These are phyloP conservation scores for Bruchidius siliquastri DNA, from an alignment of 2,888 invertebrate species.

Conservation along the genomic window DNA sequence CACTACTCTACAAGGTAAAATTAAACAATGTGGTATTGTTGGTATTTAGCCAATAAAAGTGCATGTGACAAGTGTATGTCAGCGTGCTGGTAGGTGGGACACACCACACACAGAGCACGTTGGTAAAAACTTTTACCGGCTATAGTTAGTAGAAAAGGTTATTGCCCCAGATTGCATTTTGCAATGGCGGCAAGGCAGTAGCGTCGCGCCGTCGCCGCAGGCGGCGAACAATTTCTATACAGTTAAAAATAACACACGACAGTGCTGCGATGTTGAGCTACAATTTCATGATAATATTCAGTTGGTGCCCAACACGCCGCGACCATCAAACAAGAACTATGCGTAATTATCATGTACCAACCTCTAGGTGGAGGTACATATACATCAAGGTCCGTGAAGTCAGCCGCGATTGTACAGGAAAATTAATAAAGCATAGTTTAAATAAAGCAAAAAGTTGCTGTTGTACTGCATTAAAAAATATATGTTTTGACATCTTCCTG, in stretches of 20 bases:
- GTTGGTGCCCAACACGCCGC: background rate
- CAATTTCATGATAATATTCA: background rate
- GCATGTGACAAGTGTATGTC: background rate
- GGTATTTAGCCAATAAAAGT: background rate
- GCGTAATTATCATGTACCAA: background rate
- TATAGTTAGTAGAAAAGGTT: background rate
- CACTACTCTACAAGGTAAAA: background rate
- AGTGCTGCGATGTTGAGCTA: background rate
- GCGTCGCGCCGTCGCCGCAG: background rate
- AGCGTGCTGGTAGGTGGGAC: background rate
- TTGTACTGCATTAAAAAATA: no score
- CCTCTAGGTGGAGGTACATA: no score
- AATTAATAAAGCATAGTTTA: no score
- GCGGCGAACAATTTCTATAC: background rate
- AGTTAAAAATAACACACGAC: background rate
- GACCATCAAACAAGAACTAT: background rate
- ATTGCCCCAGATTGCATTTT: background rate
- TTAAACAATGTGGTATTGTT: background rate
- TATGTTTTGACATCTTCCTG: no score
- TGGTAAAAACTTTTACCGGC: background rate
- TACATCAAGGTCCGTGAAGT: no score
- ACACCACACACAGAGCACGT: background rate
- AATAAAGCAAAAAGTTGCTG: no score
- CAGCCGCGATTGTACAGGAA: no score
- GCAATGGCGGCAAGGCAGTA: background rate